These are phyloP conservation scores for Ailuropoda melanoleuca DNA, from an alignment of 2,113 vertebrate genomes.

Conservation along the genomic window DNA sequence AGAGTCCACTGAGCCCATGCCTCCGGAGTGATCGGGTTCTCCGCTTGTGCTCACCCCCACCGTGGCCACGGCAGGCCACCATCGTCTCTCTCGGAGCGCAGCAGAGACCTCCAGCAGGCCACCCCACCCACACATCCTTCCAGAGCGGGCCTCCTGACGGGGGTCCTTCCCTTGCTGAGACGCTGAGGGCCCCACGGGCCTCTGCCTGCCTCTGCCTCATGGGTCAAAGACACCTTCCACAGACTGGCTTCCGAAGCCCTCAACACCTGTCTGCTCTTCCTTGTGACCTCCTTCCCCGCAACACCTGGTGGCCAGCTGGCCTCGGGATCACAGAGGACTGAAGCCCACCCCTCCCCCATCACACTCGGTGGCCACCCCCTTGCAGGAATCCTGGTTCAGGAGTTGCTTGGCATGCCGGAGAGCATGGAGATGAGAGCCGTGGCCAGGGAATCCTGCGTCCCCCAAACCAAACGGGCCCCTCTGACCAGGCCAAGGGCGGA, in stretches of 20 bases:
- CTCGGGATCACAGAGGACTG: neutral
- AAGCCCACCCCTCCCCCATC: accelerated
- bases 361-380: too few relatives aligned
- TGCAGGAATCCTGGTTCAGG: neutral
- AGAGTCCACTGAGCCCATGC: neutral
- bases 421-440: neutral
- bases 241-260: neutral
- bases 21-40: accelerated
- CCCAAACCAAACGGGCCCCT: accelerated
- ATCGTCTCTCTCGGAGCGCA: neutral
- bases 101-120: neutral
- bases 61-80: accelerated
- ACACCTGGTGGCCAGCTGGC: neutral
- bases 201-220: too few relatives aligned
- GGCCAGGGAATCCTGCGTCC: neutral
- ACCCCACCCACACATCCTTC: neutral
- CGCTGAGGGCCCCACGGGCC: too few relatives aligned
- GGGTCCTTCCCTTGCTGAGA: neutral
- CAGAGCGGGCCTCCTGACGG: neutral
- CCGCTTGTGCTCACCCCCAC: neutral
- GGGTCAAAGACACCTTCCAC: neutral
- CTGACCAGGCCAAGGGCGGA: neutral
- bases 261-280: neutral
- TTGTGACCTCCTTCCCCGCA: neutral
- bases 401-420: neutral